phyloP scores from a whole-genome alignment of 2,113 vertebrate species.

The Bambusicola thoracicus region DNA sequence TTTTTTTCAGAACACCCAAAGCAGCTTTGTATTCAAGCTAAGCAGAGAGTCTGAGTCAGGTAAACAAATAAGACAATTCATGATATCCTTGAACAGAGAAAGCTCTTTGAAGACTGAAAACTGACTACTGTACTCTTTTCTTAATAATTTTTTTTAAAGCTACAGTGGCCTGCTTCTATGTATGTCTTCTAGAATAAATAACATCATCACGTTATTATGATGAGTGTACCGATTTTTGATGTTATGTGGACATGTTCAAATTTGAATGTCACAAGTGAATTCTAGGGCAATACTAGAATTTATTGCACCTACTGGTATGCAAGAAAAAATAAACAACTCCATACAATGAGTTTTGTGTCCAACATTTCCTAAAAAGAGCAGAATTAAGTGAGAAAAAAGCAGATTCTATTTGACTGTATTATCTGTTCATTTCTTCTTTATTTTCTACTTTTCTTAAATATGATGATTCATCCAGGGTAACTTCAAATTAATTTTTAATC shows the following conservation, averaged over 20 bases:
- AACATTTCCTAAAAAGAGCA: background rate
- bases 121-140: constrained; percentile 25
- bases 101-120: constrained; percentile 41
- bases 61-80: constrained; percentile 54
- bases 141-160: background rate
- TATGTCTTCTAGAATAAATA: background rate
- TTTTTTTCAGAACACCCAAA: constrained; percentile 30
- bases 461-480: background rate
- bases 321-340: background rate
- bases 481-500: background rate
- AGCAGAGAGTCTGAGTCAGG: constrained; percentile 12
- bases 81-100: background rate
- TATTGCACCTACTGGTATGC: background rate
- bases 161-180: background rate
- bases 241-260: background rate
- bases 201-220: background rate
- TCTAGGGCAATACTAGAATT: background rate
- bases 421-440: background rate
- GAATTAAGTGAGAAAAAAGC: background rate
- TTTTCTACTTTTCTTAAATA: background rate
- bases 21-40: constrained; percentile 20
- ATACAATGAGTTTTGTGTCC: background rate
- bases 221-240: background rate
- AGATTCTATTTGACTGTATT: background rate
- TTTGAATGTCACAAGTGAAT: background rate